A percentile compares a stretch with the other conserved stretches of the same genome.
Conservation (phyloP, 2,888 invertebrate species). For the Seladonia tumulorum region DNA sequence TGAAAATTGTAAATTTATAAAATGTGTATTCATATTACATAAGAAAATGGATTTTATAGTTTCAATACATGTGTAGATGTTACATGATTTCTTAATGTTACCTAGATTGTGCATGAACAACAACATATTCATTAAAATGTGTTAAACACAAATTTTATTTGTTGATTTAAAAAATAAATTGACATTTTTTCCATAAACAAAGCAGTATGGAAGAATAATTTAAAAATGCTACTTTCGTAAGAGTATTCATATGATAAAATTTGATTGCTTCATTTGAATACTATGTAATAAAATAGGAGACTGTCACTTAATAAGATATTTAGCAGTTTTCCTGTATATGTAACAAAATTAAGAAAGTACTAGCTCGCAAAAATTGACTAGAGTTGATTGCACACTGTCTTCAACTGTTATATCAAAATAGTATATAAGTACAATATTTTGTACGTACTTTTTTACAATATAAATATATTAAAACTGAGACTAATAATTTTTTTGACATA, state of each 20-base stretch:
- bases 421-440: not conserved
- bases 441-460: conserved; percentile 2
- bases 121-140: conserved; percentile 22
- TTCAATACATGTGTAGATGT: conserved; percentile 28
- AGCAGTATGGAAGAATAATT: conserved; percentile 20
- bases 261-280: not conserved
- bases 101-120: conserved; percentile 37
- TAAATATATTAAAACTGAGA: not conserved
- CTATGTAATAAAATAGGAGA: conserved; percentile 6
- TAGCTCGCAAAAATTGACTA: conserved; percentile 42
- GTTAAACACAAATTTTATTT: conserved; percentile 14
- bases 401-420: conserved; percentile 8
- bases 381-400: conserved; percentile 35
- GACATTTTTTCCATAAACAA: conserved; percentile 29
- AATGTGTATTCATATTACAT: conserved; percentile 38
- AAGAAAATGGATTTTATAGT: conserved; percentile 29
- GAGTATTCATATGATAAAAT: not conserved
- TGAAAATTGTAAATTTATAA: conserved; percentile 29
- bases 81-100: conserved; percentile 35
- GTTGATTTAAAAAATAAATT: conserved; percentile 12
- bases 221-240: conserved; percentile 12
- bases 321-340: not conserved
- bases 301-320: conserved; percentile 22
- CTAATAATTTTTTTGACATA: not conserved
- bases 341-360: not conserved